Evolutionary conservation across 2,888 invertebrate species (phyloP).

Genomic region (Pseudolycoriella hygida): DNA sequence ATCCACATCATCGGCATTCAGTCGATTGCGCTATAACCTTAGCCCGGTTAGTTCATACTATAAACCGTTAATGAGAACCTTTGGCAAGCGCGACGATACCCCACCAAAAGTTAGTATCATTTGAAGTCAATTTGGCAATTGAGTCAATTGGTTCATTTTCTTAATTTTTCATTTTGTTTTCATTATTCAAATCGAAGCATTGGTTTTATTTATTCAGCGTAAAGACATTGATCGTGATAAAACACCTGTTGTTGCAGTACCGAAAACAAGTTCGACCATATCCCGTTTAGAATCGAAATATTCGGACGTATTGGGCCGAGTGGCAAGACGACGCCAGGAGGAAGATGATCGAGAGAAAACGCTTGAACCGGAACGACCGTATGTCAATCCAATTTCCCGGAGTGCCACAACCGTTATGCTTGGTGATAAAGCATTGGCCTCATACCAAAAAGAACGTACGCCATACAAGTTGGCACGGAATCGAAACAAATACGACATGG

Average conservation of each 20-base stretch:
- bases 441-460: slow-evolving; percentile 30
- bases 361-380: slow-evolving; percentile 38
- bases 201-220: not conserved
- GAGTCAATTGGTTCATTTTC: too few species aligned
- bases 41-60: slow-evolving; percentile 28
- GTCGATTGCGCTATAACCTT: slow-evolving; percentile 26
- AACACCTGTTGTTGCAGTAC: slow-evolving; percentile 21
- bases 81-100: slow-evolving; percentile 19
- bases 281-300: slow-evolving; percentile 64
- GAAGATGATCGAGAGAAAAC: slow-evolving; percentile 49
- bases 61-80: slow-evolving; percentile 25
- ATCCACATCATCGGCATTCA: slow-evolving; percentile 22
- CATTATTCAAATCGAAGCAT: too few species aligned
- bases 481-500: slow-evolving; percentile 21
- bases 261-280: slow-evolving; percentile 32
- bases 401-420: slow-evolving; percentile 52
- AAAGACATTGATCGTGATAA: slow-evolving; percentile 22
- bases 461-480: slow-evolving; percentile 22
- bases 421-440: slow-evolving; percentile 42
- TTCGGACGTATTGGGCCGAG: slow-evolving; percentile 53
- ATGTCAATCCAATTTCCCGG: slow-evolving; percentile 36
- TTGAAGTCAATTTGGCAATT: too few species aligned
- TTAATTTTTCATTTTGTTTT: too few species aligned
- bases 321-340: slow-evolving; percentile 38
- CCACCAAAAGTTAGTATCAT: slow-evolving; percentile 12